Base-by-base conservation (phyloP, 2,797 vertebrate species). In the Arnoldichthys spilopterus region DNA sequence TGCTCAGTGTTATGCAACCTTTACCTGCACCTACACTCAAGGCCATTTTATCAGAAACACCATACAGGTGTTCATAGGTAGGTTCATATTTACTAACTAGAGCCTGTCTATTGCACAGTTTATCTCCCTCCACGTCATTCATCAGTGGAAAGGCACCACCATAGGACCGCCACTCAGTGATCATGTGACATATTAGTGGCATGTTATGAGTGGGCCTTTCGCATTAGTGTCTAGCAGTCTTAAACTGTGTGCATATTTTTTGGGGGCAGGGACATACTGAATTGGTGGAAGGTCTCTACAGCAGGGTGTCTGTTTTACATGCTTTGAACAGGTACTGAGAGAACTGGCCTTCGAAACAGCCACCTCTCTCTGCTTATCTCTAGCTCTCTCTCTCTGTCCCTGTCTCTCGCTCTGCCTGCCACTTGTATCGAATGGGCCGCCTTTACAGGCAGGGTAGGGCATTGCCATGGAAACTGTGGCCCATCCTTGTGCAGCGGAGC, bases 391-490 rank as follows among this genome's bases (percentile, higher is more conserved):
- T 72, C 51, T 22, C 30, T 22, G n/a, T 24, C n/a, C 16, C 28
- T 51, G 1, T 54, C 28, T 63, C 24, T 63, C 43, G 16, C 47
- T 68, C 37, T 58, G 28, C 30, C 58, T 40, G 18, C 32, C 43
- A 32, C 53, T 77, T 43, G 53, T 74, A 59, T 30, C 37, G n/a
- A 69, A 63, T 20, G 28, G 49, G 81, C 63, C 32, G 79, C 34
- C 43, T 77, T 79, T 81, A 71, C 68, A 79, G 75, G 58, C 47
- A 67, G 28, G 74, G 77, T 73, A 70, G 77, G 74, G 82, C 67
- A 66, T 87, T 7, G 18, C 81, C 75, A 82, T 86, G 76, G 79
- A 72, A 83, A 85, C 83, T 12, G 61, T 61, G 26, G 49, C 64
- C 76, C 74, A 63, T 78, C 61, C 84, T 79, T 51, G 22, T 64